phyloP scores from a whole-genome alignment of 2,888 invertebrate species.

The Epinotia brunnichana region DNA sequence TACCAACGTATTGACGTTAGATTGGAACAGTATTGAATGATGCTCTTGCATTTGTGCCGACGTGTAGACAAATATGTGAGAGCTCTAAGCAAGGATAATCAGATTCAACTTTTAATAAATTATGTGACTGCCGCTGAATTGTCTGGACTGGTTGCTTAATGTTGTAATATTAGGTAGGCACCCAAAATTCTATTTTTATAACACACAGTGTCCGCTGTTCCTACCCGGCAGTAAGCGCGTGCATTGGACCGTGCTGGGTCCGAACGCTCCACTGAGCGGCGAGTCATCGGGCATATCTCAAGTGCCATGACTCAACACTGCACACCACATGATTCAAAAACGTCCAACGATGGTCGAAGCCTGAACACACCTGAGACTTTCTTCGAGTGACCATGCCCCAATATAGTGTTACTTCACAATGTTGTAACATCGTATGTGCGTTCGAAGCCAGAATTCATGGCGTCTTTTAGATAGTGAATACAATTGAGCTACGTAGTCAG shows the following conservation, averaged over 20 bases:
- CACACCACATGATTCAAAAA: background rate
- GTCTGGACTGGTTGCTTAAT: background rate
- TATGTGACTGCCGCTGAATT: too few species aligned
- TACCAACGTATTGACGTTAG: too few species aligned
- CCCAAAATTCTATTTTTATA: background rate
- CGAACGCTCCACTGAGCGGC: slow-evolving; percentile 50
- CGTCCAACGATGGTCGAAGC: background rate
- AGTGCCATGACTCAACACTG: slow-evolving; percentile 48
- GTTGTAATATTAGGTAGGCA: background rate
- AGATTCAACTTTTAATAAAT: too few species aligned
- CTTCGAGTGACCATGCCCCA: background rate
- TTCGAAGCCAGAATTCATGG: background rate
- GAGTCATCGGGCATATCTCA: slow-evolving; percentile 53
- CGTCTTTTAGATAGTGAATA: background rate
- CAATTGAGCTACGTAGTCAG: background rate
- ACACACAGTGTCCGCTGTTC: slow-evolving; percentile 4
- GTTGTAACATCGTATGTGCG: background rate
- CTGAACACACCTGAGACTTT: background rate
- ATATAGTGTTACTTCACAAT: slow-evolving; percentile 1
- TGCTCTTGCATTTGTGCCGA: too few species aligned
- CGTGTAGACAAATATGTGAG: too few species aligned
- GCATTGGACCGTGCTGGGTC: slow-evolving; percentile 59
- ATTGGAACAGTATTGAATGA: too few species aligned
- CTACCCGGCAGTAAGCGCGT: slow-evolving; percentile 31
- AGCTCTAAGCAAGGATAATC: too few species aligned